Evolutionary conservation across 1,140 invertebrate genomes (phyloP).

Genomic region (Drosophila mayri): DNA sequence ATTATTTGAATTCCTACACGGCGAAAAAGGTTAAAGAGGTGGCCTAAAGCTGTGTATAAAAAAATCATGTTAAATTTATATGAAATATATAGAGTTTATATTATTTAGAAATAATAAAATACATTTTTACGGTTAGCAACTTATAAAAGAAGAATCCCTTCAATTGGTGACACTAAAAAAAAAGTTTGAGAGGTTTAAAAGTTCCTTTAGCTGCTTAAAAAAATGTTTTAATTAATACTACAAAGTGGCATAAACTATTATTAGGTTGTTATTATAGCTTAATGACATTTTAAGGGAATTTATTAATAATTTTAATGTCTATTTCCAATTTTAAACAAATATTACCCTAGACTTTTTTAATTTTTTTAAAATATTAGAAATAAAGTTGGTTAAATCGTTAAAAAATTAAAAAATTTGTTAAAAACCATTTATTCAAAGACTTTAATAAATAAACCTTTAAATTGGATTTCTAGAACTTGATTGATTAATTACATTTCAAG

Average conservation of each 20-base stretch:
- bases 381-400: no score
- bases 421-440: not conserved
- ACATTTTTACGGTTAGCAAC: not conserved
- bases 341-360: not conserved
- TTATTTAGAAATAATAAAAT: not conserved
- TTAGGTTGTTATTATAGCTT: not conserved
- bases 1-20: constrained; percentile 56
- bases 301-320: not conserved
- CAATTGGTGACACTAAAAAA: not conserved
- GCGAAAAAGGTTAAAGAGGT: not conserved
- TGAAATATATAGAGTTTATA: not conserved
- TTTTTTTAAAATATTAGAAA: not conserved
- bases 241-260: no score
- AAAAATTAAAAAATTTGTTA: not conserved
- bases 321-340: not conserved
- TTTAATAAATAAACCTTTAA: not conserved
- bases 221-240: no score
- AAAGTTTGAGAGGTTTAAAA: not conserved
- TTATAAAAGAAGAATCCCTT: not conserved
- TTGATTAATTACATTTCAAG: not conserved
- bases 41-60: fast-evolving
- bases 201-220: not conserved
- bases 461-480: not conserved
- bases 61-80: no score
- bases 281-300: not conserved